Evolutionary conservation across 2,113 vertebrate genomes (phyloP), one percentile per base, ranked within the genome.

Genomic region (Tychaedon coryphoeus): DNA sequence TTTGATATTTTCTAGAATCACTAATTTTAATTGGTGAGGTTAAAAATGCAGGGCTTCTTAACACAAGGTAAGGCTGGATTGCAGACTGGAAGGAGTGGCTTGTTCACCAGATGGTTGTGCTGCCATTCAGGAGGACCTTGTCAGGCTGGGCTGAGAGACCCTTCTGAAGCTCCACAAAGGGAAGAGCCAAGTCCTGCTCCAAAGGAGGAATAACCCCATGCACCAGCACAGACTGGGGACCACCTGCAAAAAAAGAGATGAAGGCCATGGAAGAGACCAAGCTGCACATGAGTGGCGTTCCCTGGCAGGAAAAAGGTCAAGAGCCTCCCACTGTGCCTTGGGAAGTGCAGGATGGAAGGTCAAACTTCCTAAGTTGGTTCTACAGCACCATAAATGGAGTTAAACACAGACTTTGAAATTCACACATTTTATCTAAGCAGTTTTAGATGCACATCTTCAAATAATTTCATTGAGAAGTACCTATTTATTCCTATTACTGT

Each of bases 221-320:
- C 3, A 36, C 12, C 24, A 43, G 4, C 8, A 24, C 3, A 17
- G 26, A 6, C 24, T 45, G 31, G 47, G 11, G 7, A 22, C 5
- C 17, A 53, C 12, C 26, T 87, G 20, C 25, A 57, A 33, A 29
- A 26, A 64, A 84, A 29, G 24, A 34, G 19, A 13, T 45, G 28
- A 17, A 36, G 28, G 17, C 43, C 26, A 5, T 53, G 17, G 19
- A 13, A n/a, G 31, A 40, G 31, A 57, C 28, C 23, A 69, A 43
- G 11, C 6, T 77, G 8, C 38, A 8, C 9, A 6, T 19, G 34
- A 85, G 19, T 2, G 7, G 12, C 0, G 0, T 26, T 51, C 7
- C 29, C 14, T 34, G 47, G 36, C 4, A 29, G 19, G 5, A n/a
- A 24, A 62, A 54, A 25, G 2, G 12, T 36, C 9, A 58, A 17